phyloP scores from a whole-genome alignment of 2,888 invertebrate genomes.

The Corbicula japonica region DNA sequence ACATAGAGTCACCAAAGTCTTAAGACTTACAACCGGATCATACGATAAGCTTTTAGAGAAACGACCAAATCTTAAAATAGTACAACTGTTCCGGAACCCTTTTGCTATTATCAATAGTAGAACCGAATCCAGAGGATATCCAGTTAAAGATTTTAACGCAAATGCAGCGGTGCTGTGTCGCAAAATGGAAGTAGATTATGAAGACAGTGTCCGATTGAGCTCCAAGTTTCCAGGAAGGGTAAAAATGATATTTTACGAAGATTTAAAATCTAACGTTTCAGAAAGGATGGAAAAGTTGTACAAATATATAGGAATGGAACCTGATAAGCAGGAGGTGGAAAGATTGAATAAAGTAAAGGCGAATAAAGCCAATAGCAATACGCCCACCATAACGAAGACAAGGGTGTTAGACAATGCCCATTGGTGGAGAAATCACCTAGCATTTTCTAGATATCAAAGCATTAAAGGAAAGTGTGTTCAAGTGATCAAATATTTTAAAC shows the following conservation, averaged over 20 bases:
- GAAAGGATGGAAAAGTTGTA: conserved; percentile 39
- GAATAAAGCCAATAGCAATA: conserved; percentile 34
- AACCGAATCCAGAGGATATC: conserved; percentile 53
- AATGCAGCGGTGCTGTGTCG: conserved; percentile 45
- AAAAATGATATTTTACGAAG: conserved; percentile 59
- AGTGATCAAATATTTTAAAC: conserved; percentile 30
- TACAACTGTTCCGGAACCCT: conserved; percentile 58
- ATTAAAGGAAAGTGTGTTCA: conserved; percentile 35
- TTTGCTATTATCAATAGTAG: conserved; percentile 56
- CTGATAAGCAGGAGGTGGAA: conserved; percentile 15
- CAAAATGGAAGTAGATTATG: conserved; percentile 50
- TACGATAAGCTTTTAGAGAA: conserved; percentile 36
- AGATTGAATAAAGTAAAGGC: conserved; percentile 40
- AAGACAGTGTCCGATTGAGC: conserved; percentile 28
- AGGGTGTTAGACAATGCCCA: conserved; percentile 45
- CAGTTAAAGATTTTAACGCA: conserved; percentile 29
- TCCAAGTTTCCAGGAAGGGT: conserved; percentile 51
- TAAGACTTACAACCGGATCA: conserved; percentile 50
- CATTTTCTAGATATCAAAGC: conserved; percentile 30
- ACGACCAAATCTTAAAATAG: conserved; percentile 46
- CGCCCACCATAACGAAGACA: conserved; percentile 19
- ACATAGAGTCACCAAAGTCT: conserved; percentile 53
- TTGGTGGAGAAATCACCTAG: conserved; percentile 58
- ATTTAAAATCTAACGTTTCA: conserved; percentile 37
- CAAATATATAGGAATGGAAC: conserved; percentile 54